A percentile compares a stretch with the other conserved stretches of the same genome.
These are phyloP conservation scores for Xenopus tropicalis DNA, from an alignment of 2,113 vertebrate species.

Conservation along the genomic window DNA sequence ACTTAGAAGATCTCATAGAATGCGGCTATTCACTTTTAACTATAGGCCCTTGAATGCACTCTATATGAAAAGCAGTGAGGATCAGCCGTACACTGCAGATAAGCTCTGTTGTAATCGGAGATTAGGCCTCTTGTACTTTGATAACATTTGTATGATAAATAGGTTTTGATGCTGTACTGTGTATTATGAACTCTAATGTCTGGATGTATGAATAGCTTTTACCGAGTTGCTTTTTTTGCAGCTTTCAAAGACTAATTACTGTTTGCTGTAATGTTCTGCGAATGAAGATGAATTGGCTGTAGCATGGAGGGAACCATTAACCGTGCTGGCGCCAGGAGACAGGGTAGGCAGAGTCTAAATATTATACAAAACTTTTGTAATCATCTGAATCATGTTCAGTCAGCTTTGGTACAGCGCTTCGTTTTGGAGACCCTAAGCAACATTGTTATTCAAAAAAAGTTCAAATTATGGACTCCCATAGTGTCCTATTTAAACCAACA, in stretches of 20 bases:
- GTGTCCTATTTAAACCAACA: too few species aligned
- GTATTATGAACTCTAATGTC: constrained; percentile 29
- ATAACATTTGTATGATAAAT: constrained; percentile 45
- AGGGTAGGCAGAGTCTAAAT: too few species aligned
- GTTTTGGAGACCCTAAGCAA: too few species aligned
- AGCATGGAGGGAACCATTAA: constrained; percentile 10
- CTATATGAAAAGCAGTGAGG: constrained; percentile 27
- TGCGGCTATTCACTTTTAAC: constrained; percentile 32
- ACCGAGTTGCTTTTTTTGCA: constrained; percentile 7
- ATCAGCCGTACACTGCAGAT: constrained; percentile 35
- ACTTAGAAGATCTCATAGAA: constrained; percentile 26
- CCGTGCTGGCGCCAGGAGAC: neutral
- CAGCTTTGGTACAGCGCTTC: too few species aligned
- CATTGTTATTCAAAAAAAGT: too few species aligned
- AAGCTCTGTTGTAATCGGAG: constrained; percentile 38
- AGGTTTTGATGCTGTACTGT: constrained; percentile 32
- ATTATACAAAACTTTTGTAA: too few species aligned
- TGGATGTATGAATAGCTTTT: constrained; percentile 16
- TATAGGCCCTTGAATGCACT: constrained; percentile 27
- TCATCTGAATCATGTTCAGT: too few species aligned
- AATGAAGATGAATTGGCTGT: constrained; percentile 13
- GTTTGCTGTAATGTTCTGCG: constrained; percentile 17
- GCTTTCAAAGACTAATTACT: constrained; percentile 36
- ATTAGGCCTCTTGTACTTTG: constrained; percentile 45
- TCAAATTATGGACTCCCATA: too few species aligned